A percentile compares a stretch with the other conserved stretches of the same genome.
Evolutionary conservation across 2,113 vertebrate species (phyloP).

Genomic region (Pollimyrus isidori): DNA sequence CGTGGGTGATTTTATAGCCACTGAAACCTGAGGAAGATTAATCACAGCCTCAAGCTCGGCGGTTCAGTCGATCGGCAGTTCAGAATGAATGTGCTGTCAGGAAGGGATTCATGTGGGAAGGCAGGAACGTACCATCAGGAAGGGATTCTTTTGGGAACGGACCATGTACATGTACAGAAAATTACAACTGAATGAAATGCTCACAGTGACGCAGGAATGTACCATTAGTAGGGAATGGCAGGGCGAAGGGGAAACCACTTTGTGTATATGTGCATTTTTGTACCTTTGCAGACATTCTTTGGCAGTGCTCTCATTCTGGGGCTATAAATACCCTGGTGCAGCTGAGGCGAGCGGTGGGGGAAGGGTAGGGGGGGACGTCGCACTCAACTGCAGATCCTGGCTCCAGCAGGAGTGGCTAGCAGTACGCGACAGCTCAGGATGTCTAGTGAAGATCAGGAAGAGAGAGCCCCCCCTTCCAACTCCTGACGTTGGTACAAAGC

Average conservation of each 20-base stretch:
- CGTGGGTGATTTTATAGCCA: not conserved
- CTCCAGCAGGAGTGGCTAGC: not conserved
- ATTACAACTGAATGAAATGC: not conserved
- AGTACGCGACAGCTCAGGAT: not conserved
- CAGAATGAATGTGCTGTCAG: not conserved
- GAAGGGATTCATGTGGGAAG: not conserved
- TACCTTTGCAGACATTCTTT: not conserved
- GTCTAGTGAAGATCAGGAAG: not conserved
- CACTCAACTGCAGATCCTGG: not conserved
- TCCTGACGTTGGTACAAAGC: not conserved
- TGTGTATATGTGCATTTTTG: slow-evolving; percentile 5
- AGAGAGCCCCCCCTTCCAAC: no score
- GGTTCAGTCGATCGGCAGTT: not conserved
- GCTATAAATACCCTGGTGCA: slow-evolving; percentile 15
- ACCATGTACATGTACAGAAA: not conserved
- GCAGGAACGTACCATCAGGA: not conserved
- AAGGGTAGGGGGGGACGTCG: not conserved
- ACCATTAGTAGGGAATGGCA: not conserved
- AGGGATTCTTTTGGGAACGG: not conserved
- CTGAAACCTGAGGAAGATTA: not conserved
- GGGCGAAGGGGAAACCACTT: not conserved
- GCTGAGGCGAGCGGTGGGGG: not conserved
- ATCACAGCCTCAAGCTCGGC: not conserved
- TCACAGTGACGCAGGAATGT: not conserved
- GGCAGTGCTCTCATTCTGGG: not conserved